These are phyloP conservation scores for Berghia stephanieae DNA, from an alignment of 1,140 invertebrate species.

Conservation along the genomic window DNA sequence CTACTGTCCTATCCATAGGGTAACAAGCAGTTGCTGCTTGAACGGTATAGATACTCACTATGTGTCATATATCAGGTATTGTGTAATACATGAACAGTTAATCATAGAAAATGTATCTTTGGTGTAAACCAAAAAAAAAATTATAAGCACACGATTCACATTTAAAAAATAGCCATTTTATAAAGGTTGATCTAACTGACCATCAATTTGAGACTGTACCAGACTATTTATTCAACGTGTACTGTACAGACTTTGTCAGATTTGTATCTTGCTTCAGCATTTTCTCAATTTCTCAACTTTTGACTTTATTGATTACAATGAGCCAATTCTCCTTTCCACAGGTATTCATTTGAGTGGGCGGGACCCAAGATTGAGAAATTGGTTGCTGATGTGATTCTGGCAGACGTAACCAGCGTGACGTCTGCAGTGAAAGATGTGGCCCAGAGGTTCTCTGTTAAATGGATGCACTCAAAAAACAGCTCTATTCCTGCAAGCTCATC, in stretches of 20 bases:
- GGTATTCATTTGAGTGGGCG: constrained; percentile 42
- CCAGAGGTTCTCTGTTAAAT: constrained; percentile 15
- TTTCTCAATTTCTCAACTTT: background rate
- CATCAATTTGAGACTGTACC: no score
- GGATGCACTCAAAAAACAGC: constrained; percentile 7
- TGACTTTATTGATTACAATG: constrained; percentile 35
- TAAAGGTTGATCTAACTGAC: no score
- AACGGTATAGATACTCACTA: no score
- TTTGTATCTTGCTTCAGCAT: background rate
- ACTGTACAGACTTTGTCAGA: background rate
- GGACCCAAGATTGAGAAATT: constrained; percentile 33
- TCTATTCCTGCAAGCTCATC: constrained; percentile 11
- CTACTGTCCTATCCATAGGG: no score
- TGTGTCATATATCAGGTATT: no score
- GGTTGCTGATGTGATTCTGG: constrained; percentile 39
- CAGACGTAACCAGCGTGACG: constrained; percentile 20
- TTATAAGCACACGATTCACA: no score
- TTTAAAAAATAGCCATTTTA: no score
- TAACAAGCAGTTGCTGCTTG: no score
- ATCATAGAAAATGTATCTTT: no score
- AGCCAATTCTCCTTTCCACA: no score
- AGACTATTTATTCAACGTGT: background rate
- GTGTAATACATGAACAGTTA: no score
- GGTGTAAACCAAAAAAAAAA: no score
- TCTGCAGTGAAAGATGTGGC: background rate